Percentiles rank a stretch among this genome's conserved stretches.
Conservation (phyloP, 2,797 vertebrate species). For the Ispidina lecontei region DNA sequence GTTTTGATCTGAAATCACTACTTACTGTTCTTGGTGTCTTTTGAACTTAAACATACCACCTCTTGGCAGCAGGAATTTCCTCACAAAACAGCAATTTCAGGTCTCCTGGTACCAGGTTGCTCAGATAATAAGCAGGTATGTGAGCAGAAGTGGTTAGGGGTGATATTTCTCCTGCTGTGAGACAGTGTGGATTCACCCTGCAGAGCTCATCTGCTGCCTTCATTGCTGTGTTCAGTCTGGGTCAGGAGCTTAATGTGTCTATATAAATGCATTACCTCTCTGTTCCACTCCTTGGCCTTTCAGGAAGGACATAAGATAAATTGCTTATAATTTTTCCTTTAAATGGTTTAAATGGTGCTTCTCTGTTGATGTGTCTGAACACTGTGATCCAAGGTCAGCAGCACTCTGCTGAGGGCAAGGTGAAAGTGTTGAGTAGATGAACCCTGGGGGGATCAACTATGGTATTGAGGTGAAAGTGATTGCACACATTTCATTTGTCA, state of each 20-base stretch:
- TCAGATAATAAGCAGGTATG: conserved; percentile 63
- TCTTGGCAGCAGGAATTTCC: conserved; percentile 56
- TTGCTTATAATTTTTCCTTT: conserved; percentile 30
- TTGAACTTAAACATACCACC: conserved; percentile 60
- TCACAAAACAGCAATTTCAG: conserved; percentile 58
- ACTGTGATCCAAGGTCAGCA: background rate
- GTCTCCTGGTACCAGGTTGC: conserved; percentile 43
- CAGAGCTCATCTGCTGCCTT: conserved; percentile 16
- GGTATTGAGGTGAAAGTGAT: background rate
- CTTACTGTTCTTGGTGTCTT: conserved; percentile 33
- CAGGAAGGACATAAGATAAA: conserved; percentile 4
- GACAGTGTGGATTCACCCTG: background rate
- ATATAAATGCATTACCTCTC: background rate
- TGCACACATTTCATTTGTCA: background rate
- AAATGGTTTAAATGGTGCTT: conserved; percentile 25
- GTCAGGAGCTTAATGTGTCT: conserved; percentile 30
- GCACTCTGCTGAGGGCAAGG: background rate
- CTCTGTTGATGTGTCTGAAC: background rate
- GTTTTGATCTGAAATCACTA: conserved; percentile 63
- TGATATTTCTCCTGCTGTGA: conserved; percentile 47
- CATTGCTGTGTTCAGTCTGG: background rate
- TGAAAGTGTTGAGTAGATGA: background rate
- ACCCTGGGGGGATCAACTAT: background rate
- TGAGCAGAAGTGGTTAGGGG: conserved; percentile 47
- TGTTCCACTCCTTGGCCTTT: conserved; percentile 18